These are phyloP conservation scores for Sandelia bainsii DNA, from an alignment of 2,797 vertebrate species.

Conservation along the genomic window DNA sequence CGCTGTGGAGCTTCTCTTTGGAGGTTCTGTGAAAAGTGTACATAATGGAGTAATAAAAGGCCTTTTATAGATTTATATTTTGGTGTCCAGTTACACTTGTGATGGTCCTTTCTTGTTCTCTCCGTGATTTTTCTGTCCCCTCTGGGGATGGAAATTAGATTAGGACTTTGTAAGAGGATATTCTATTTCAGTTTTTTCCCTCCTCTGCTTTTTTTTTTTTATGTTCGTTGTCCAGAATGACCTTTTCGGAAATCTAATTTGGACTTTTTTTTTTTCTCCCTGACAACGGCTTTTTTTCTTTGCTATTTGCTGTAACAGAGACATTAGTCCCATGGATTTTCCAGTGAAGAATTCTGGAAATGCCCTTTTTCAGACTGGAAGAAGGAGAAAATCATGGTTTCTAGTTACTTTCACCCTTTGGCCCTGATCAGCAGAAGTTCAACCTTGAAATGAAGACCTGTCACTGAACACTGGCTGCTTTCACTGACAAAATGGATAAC, in stretches of 20 bases:
- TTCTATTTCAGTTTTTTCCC: slow-evolving; percentile 77
- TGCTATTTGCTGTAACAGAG: slow-evolving; percentile 69
- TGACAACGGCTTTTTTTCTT: slow-evolving; percentile 66
- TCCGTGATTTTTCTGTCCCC: slow-evolving; percentile 87
- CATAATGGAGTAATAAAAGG: slow-evolving; percentile 92
- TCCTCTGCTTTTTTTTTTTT: slow-evolving; percentile 66
- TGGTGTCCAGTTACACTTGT: slow-evolving; percentile 88
- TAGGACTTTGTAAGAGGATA: slow-evolving; percentile 86
- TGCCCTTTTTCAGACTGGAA: slow-evolving; percentile 45
- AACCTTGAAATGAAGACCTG: slow-evolving; percentile 63
- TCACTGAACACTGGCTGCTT: slow-evolving; percentile 66
- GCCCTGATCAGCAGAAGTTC: slow-evolving; percentile 50
- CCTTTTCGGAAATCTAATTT: slow-evolving; percentile 87
- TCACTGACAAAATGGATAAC: slow-evolving; percentile 68
- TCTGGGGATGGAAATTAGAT: slow-evolving; percentile 87
- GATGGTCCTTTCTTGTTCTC: slow-evolving; percentile 90
- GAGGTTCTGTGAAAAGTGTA: slow-evolving; percentile 96
- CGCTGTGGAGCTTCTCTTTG: slow-evolving; percentile 84
- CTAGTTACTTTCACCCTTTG: slow-evolving; percentile 42
- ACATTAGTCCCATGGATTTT: slow-evolving; percentile 77
- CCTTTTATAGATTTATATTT: slow-evolving; percentile 91
- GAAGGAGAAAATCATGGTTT: slow-evolving; percentile 56
- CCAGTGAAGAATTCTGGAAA: slow-evolving; percentile 62
- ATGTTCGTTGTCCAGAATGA: slow-evolving; percentile 82
- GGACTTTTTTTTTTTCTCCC: slow-evolving; percentile 70